Conservation (phyloP, 2,888 invertebrate species). For the Cacoxenus indagator region DNA sequence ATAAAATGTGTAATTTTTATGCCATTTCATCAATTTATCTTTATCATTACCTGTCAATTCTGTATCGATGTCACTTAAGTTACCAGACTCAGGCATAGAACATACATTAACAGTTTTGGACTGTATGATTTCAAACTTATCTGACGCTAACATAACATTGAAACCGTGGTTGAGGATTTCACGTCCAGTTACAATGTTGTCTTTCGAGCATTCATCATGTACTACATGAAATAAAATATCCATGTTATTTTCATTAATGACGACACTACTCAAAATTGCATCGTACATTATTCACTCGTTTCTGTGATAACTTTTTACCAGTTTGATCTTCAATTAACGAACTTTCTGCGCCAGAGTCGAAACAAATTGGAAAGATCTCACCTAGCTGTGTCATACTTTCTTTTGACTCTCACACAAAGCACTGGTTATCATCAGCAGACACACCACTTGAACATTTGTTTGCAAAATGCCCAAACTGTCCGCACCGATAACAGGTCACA, state of each 20-base stretch:
- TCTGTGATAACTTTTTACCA: background rate
- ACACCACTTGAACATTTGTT: background rate
- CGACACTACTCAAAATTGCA: constrained; percentile 1
- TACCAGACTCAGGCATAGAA: too few species aligned
- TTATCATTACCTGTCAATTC: too few species aligned
- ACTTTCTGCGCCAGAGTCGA: background rate
- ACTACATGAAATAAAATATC: constrained; percentile 11
- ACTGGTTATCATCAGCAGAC: background rate
- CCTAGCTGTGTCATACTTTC: background rate
- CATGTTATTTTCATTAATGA: constrained; percentile 3
- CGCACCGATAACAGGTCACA: background rate
- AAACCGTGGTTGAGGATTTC: background rate
- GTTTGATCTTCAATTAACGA: background rate
- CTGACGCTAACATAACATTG: background rate
- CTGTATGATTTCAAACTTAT: background rate
- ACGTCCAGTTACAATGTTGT: constrained; percentile 1
- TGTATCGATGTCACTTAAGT: too few species aligned
- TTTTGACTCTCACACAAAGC: background rate
- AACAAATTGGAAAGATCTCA: constrained; percentile 8
- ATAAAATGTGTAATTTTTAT: too few species aligned
- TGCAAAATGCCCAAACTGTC: background rate
- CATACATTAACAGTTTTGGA: too few species aligned
- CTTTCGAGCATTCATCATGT: background rate
- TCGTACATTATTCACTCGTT: background rate
- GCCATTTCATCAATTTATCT: too few species aligned